Percentiles rank a stretch among this genome's conserved stretches.
phyloP scores from a whole-genome alignment of 2,113 vertebrate species.

The Mohoua ochrocephala region DNA sequence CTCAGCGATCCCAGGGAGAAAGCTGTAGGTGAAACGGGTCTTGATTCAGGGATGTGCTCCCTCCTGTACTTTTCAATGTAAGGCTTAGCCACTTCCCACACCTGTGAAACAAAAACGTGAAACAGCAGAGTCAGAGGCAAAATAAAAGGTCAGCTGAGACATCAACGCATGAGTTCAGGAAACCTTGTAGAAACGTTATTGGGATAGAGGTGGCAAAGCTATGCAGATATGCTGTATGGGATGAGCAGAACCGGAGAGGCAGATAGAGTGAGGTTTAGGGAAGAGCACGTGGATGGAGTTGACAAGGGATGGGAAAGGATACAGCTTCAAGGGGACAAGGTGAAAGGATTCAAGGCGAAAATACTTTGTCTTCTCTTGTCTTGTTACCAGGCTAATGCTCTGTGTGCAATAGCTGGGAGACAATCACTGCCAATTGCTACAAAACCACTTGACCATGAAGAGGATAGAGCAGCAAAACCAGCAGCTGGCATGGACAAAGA shows the following conservation, averaged over 20 bases:
- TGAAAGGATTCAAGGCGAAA: background rate
- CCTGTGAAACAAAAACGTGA: constrained; percentile 66
- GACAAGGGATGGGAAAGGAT: background rate
- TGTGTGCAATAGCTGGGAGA: background rate
- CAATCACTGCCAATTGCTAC: background rate
- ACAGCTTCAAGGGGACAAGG: background rate
- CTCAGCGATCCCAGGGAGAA: constrained; percentile 83
- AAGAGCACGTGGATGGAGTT: background rate
- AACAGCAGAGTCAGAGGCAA: background rate
- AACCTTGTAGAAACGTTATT: background rate
- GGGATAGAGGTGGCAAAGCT: background rate
- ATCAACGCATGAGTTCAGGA: background rate
- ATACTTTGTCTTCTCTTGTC: background rate
- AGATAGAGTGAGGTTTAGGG: background rate
- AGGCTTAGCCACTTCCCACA: constrained; percentile 90
- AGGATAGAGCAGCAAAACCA: background rate
- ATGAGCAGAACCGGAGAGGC: background rate
- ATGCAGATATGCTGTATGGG: accelerated
- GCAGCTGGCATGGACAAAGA: background rate
- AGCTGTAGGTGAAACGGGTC: constrained; percentile 89
- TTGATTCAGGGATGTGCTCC: constrained; percentile 89
- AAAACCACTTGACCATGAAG: background rate
- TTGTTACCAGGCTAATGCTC: background rate
- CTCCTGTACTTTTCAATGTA: constrained; percentile 95
- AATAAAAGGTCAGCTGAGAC: background rate